phyloP scores from a whole-genome alignment of 2,797 vertebrate genomes.

The Oceanodroma leucorhoa region DNA sequence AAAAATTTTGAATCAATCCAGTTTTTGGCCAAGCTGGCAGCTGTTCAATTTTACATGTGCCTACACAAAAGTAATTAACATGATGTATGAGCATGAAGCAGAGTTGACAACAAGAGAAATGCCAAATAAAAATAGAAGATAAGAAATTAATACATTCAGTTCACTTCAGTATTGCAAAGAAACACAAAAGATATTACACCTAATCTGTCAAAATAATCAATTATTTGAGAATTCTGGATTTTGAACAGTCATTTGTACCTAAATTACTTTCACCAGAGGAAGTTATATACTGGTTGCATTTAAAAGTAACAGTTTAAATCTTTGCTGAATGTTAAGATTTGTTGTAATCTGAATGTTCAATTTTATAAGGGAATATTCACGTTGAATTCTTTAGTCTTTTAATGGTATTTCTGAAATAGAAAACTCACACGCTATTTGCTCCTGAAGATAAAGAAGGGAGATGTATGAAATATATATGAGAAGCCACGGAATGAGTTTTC shows the following conservation, averaged over 20 bases:
- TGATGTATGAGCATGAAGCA: not conserved
- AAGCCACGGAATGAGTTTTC: not conserved
- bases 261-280: not conserved
- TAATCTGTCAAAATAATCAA: conserved; percentile 3
- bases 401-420: not conserved
- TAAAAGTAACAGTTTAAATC: not conserved
- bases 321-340: not conserved
- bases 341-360: not conserved
- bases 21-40: not conserved
- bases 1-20: not conserved
- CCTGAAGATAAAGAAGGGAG: not conserved
- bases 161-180: not conserved
- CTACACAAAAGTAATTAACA: not conserved
- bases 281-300: not conserved
- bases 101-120: not conserved
- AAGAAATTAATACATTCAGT: not conserved
- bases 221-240: not conserved
- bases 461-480: not conserved
- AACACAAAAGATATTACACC: not conserved
- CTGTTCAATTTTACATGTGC: not conserved
- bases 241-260: not conserved
- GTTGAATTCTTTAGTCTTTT: not conserved
- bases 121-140: not conserved
- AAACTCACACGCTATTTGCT: not conserved
- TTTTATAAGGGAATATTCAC: not conserved